Percentiles rank a stretch among this genome's conserved stretches.
These are phyloP conservation scores for Drosophila biarmipes DNA, from an alignment of 1,140 invertebrate genomes.

Conservation along the genomic window DNA sequence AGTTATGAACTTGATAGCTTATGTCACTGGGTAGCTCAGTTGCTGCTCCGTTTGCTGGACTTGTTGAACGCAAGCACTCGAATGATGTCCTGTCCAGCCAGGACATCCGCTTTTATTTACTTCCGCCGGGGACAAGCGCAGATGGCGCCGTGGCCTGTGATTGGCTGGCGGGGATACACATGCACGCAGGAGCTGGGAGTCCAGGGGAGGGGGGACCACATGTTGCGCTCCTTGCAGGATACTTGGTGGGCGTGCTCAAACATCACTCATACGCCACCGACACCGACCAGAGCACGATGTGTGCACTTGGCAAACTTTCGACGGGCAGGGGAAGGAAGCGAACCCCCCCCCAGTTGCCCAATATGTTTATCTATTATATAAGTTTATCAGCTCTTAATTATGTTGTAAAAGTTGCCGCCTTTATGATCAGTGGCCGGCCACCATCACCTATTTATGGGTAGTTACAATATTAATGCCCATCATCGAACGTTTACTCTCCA, in stretches of 20 bases:
- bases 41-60: constrained; percentile 40
- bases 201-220: constrained; percentile 46
- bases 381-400: constrained; percentile 80
- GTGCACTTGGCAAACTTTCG: constrained; percentile 56
- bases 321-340: neutral
- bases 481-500: constrained; percentile 12
- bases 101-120: constrained; percentile 82
- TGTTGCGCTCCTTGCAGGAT: constrained; percentile 62
- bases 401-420: constrained; percentile 69
- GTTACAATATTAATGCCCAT: constrained; percentile 52
- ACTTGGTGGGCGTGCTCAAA: constrained; percentile 72
- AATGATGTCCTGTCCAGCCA: constrained; percentile 69
- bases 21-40: constrained; percentile 9
- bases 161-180: constrained; percentile 51
- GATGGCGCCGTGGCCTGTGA: constrained; percentile 42
- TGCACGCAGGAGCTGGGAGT: neutral
- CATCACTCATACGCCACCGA: constrained; percentile 72
- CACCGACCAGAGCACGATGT: constrained; percentile 48
- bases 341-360: constrained; percentile 24
- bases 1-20: constrained; percentile 1
- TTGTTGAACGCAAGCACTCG: constrained; percentile 76
- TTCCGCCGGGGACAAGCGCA: constrained; percentile 51
- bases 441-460: constrained; percentile 55
- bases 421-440: constrained; percentile 57
- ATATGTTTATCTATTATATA: constrained; percentile 75